These are phyloP conservation scores for Pogonomyrmex barbatus DNA, from an alignment of 1,140 invertebrate genomes.

Conservation along the genomic window DNA sequence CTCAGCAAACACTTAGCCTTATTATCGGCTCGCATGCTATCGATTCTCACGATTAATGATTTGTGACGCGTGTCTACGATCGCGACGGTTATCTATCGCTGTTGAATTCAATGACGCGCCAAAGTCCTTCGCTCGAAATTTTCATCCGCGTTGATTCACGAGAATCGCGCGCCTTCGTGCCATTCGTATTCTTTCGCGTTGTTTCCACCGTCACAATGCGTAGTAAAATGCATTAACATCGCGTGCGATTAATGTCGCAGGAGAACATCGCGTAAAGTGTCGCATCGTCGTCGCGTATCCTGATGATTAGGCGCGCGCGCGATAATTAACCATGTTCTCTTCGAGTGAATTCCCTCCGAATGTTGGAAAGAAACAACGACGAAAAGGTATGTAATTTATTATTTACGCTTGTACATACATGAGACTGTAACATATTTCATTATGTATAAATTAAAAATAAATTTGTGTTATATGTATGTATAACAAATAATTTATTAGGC, in stretches of 20 bases:
- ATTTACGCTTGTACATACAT: neutral
- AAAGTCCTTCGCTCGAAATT: neutral
- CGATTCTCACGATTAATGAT: neutral
- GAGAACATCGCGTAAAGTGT: neutral
- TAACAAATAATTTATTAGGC: neutral
- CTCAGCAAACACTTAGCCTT: neutral
- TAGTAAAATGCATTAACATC: conserved; percentile 1
- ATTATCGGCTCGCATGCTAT: neutral
- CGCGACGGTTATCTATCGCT: neutral
- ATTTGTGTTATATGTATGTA: neutral
- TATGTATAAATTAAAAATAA: neutral
- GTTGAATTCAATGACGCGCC: neutral
- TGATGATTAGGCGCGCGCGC: conserved; percentile 2
- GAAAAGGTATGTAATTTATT: neutral
- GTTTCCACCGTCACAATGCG: neutral
- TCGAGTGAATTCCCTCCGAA: neutral
- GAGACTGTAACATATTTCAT: neutral
- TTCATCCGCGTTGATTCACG: neutral
- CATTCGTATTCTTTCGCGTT: neutral
- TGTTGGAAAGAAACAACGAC: neutral
- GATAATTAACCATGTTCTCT: conserved; percentile 2
- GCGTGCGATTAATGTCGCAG: neutral
- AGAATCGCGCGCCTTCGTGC: neutral
- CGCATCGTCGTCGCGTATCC: neutral
- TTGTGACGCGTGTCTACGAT: neutral